Evolutionary conservation across 2,888 invertebrate species (phyloP).

Genomic region (Cephus sareptanus): DNA sequence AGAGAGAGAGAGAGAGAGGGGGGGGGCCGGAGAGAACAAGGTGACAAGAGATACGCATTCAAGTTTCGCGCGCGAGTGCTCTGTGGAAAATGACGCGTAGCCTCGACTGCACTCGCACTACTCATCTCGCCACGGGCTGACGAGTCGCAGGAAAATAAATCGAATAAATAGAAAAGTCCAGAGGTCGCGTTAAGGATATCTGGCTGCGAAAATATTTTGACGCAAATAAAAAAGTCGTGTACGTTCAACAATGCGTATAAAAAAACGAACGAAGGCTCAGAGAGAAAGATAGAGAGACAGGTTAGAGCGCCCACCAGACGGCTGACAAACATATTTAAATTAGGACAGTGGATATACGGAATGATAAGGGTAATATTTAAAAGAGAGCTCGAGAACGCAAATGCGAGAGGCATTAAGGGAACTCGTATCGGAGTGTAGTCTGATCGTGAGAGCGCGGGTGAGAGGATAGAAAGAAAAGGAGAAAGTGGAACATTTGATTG

Average conservation of each 20-base stretch:
- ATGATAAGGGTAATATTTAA: not conserved
- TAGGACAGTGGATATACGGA: not conserved
- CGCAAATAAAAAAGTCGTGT: constrained; percentile 26
- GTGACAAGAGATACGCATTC: not conserved
- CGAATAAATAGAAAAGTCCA: constrained; percentile 35
- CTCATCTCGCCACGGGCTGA: not conserved
- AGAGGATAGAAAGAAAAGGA: not conserved
- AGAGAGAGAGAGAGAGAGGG: too few relatives aligned
- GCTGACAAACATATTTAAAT: constrained; percentile 2
- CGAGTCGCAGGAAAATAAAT: constrained; percentile 6
- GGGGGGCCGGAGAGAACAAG: not conserved
- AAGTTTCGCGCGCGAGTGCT: not conserved
- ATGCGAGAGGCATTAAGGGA: not conserved
- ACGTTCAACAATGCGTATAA: not conserved
- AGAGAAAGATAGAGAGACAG: not conserved
- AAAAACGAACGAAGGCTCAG: not conserved
- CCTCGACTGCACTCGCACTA: not conserved
- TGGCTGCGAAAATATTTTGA: constrained; percentile 33
- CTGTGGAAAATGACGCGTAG: not conserved
- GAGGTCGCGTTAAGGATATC: constrained; percentile 37
- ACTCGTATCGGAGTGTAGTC: not conserved
- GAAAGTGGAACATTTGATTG: not conserved
- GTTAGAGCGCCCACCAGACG: not conserved
- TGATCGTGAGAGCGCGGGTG: not conserved
- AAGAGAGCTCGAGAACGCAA: not conserved